Evolutionary conservation across 23 tunicate genomes (phyloP), one percentile per base, ranked within the genome.

Genomic region (Botrylloides violaceus): DNA sequence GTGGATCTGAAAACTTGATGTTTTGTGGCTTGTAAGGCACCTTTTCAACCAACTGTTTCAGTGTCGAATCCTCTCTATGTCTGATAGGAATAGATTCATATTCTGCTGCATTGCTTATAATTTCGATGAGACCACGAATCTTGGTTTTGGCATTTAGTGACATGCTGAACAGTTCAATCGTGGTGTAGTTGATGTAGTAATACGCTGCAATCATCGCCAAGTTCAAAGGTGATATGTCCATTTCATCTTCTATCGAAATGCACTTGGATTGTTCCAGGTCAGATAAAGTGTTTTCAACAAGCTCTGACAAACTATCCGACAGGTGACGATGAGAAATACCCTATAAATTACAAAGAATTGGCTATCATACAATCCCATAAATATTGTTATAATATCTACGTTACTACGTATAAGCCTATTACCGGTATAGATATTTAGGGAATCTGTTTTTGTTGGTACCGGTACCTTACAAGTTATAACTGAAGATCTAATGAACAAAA

Each of bases 161-260:
- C 98, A 93, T 85, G 74, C 94, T 84, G 78, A 93, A 93, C 61
- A 93, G 75, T 78, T 93, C 98, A 24, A 93, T 93, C 7, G 98
- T 85, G 19, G 98, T 93, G 80, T 93, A 86, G 71, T 86, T 81
- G 65, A 93, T 81, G 80, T 85, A 93, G 75, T 93, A 85, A 65
- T 93, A 85, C 27, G 94, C 98, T 12, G 92, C 86, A 72, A 92
- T 92, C 98, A 92, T 92, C n/a, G 92, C 98, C 57, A 92, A 66
- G 64, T 92, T 92, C 35, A 81, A 70, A 2, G 98, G 98, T 20
- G 92, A 80, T 71, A 92, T 73, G 70, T 92, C 98, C 83, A 92
- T 84, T 58, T 92, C 98, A 72, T 92, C 92, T 71, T 92, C 98
- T 48, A 92, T 80, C 30, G 88, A 75, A 37, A 92, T 84, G 60